phyloP scores from a whole-genome alignment of 2,113 vertebrate species.

The Condylura cristata region DNA sequence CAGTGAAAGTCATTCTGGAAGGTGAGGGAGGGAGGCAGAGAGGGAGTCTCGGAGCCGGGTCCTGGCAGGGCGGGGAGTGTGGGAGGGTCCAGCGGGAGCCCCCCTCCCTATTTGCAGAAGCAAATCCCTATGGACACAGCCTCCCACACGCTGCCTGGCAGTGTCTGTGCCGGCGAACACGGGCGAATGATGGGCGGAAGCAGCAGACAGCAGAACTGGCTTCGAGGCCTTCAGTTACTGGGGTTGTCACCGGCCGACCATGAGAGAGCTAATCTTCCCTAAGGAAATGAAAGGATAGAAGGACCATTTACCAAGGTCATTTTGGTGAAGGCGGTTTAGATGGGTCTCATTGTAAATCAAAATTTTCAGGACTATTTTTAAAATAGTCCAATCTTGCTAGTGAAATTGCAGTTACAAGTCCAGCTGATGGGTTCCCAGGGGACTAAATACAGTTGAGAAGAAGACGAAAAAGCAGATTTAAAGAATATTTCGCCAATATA shows the following conservation, averaged over 20 bases:
- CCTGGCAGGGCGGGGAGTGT: fast-evolving
- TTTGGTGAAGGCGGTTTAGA: too few species aligned
- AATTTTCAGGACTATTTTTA: background rate
- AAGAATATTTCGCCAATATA: background rate
- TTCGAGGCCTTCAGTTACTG: background rate
- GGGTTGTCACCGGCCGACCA: background rate
- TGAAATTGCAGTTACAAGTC: background rate
- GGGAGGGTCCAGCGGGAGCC: fast-evolving
- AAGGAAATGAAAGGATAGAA: background rate
- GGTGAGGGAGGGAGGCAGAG: fast-evolving
- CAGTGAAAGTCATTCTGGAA: background rate
- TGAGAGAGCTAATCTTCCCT: background rate
- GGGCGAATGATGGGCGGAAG: background rate
- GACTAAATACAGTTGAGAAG: background rate
- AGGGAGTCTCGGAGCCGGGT: background rate
- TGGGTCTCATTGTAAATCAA: too few species aligned
- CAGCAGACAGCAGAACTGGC: background rate
- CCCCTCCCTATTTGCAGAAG: background rate
- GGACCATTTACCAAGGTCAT: background rate
- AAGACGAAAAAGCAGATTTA: background rate
- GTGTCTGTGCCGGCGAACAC: too few species aligned
- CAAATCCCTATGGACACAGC: too few species aligned
- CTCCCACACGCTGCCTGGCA: too few species aligned
- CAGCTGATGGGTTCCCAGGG: background rate
- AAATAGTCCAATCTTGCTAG: background rate